Base-by-base conservation (phyloP, 1,140 invertebrate species). In the Heliconius hewitsoni region DNA sequence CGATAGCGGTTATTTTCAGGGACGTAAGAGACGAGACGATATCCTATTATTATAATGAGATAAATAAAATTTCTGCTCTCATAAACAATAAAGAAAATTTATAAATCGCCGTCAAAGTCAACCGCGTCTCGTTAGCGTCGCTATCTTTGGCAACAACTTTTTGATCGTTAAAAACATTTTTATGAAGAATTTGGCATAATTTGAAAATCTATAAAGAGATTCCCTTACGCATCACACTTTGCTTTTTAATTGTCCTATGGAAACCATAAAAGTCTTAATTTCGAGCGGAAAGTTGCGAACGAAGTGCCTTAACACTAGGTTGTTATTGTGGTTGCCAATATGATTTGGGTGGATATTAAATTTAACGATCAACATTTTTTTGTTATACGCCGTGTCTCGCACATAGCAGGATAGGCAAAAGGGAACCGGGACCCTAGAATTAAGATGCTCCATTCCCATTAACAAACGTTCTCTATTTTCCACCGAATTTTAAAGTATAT, bases 111-210 rank as follows among this genome's bases (percentile, higher is more conserved):
- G 78, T 82, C 77, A 81, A 85, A 86, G 81, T 83, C 83, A 83
- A 82, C 80, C 78, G 81, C 81, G 84, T 84, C 85, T 89, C 87
- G 87, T 86, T 91, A 86, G 86, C 82, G 81, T 84, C 77, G 73
- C 78, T 83, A 89, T 86, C 83, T 89, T 84, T 71, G 77, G 37
- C 70, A 86, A 78, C 81, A 86, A 85, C 78, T 88, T 88, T 86
- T 81, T 79, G 85, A 78, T 87, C 85, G 81, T 87, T 87, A 84
- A 87, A 85, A 84, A 83, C 84, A 86, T 83, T 84, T 82, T 87
- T 76, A 81, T 16, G 60, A 66, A 66, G 9, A 66, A 5, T 66
- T 66, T 66, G 60, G 57, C n/a, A 30, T 66, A 1, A 66, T 66
- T 37, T 66, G 60, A 66, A 66, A 46, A 66, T 66, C 60, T 66